Evolutionary conservation across 2,888 invertebrate species (phyloP), one percentile per base, ranked within the genome.

Genomic region (Chydorus sphaericus): DNA sequence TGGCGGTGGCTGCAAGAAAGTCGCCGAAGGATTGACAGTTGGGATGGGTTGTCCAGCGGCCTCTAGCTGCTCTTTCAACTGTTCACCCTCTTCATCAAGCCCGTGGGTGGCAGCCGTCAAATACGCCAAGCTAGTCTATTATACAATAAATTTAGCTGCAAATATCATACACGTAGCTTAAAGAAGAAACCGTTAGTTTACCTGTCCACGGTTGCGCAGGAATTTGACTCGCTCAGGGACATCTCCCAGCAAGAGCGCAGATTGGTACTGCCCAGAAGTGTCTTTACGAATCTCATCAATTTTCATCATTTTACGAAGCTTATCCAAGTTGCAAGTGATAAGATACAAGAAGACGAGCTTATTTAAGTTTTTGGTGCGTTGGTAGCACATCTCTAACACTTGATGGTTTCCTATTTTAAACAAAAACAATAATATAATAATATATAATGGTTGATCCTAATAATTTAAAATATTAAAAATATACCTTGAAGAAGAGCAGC

Each of bases 201-300:
- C 36, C 59, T 69, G 68, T 16, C 70, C 70, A 58, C 64, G 64
- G 20, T 58, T 56, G 70, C 84, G 83, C 56, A 93, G 73, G 60
- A 94, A 82, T 64, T 83, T 81, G 0, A 94, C 83, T 33, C 93
- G 77, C 71, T 98, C 97, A 44, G 77, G 75, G 16, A 93, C 81
- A 70, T 98, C 97, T 0, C 97, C 97, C 1, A 98, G 71, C 20
- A 90, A 74, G 60, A 99, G 72, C 0, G 94, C 91, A 2, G 89
- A 94, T 69, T 96, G 94, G 75, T 90, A 98, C 68, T 98, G 97
- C 0, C 94, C 57, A 3, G 94, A 93, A 1, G 85, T 80, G 66
- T 98, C 98, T 71, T 96, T 96, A 11, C 98, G 78, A 52, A 98
- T 94, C 73, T 97, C 97, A 0, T 98, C 97, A 60, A 98, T 98